These are phyloP conservation scores for Melanostoma scalare DNA, from an alignment of 2,888 invertebrate species.

Conservation along the genomic window DNA sequence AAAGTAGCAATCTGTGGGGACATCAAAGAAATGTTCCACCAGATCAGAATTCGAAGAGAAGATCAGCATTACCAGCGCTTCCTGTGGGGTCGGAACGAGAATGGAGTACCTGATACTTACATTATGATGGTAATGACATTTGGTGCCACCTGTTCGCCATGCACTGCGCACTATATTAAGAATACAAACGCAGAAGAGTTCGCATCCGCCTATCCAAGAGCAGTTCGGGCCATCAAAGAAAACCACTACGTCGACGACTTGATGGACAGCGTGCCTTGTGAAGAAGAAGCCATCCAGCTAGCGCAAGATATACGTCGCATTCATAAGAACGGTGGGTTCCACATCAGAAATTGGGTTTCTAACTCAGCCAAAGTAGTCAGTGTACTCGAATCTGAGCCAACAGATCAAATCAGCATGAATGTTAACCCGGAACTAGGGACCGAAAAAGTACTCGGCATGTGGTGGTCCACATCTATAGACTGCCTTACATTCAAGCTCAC, in stretches of 20 bases:
- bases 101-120: conserved; percentile 58
- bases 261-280: no score
- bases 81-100: conserved; percentile 73
- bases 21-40: no score
- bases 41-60: conserved; percentile 61
- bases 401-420: conserved; percentile 5
- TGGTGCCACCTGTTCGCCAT: conserved; percentile 74
- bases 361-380: background rate
- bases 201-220: background rate
- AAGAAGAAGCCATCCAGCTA: conserved; percentile 4
- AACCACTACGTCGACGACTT: conserved; percentile 75
- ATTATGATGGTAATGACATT: conserved; percentile 74
- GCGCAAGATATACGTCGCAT: conserved; percentile 58
- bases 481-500: conserved; percentile 35
- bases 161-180: background rate
- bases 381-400: conserved; percentile 1
- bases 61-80: conserved; percentile 75
- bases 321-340: conserved; percentile 24
- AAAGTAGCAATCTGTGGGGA: conserved; percentile 74
- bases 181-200: background rate
- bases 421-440: background rate
- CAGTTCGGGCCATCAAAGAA: conserved; percentile 41
- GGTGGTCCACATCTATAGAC: conserved; percentile 37
- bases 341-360: no score
- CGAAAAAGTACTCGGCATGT: conserved; percentile 19